These are phyloP conservation scores for Trilocha varians DNA, from an alignment of 2,888 invertebrate species.

Conservation along the genomic window DNA sequence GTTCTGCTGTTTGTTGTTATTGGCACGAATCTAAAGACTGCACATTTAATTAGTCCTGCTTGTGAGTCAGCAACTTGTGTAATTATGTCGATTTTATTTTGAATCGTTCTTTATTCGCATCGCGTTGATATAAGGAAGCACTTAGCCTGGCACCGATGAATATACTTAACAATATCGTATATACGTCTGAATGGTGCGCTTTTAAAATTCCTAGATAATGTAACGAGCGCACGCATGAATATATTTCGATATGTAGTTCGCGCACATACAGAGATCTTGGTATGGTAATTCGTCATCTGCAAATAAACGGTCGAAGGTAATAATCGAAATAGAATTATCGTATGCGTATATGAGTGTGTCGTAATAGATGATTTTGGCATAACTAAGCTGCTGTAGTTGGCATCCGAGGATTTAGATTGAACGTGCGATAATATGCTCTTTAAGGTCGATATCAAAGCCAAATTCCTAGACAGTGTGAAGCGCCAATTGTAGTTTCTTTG, in stretches of 20 bases:
- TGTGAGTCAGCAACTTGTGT: slow-evolving; percentile 6
- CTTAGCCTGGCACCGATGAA: background rate
- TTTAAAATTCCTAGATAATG: slow-evolving; percentile 70
- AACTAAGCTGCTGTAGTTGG: slow-evolving; percentile 36
- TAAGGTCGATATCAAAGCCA: slow-evolving; percentile 10
- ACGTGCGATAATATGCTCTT: slow-evolving; percentile 11
- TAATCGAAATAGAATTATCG: slow-evolving; percentile 71
- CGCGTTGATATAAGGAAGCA: background rate
- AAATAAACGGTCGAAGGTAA: slow-evolving; percentile 70
- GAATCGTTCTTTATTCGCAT: background rate
- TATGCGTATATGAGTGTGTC: slow-evolving; percentile 44
- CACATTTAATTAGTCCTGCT: slow-evolving; percentile 7
- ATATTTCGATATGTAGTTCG: slow-evolving; percentile 25
- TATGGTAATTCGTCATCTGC: slow-evolving; percentile 63
- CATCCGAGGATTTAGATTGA: slow-evolving; percentile 39
- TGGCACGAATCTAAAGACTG: slow-evolving; percentile 8
- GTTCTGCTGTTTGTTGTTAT: slow-evolving; percentile 7
- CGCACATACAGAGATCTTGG: slow-evolving; percentile 37
- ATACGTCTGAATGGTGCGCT: slow-evolving; percentile 23
- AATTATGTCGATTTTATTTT: slow-evolving; percentile 5
- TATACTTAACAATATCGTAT: background rate
- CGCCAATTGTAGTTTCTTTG: no score
- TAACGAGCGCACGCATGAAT: slow-evolving; percentile 43
- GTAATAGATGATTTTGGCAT: slow-evolving; percentile 62
- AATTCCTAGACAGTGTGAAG: no score